A percentile compares a stretch with the other conserved stretches of the same genome.
phyloP scores from a whole-genome alignment of 2,888 invertebrate genomes.

The Capitulum mitella region DNA sequence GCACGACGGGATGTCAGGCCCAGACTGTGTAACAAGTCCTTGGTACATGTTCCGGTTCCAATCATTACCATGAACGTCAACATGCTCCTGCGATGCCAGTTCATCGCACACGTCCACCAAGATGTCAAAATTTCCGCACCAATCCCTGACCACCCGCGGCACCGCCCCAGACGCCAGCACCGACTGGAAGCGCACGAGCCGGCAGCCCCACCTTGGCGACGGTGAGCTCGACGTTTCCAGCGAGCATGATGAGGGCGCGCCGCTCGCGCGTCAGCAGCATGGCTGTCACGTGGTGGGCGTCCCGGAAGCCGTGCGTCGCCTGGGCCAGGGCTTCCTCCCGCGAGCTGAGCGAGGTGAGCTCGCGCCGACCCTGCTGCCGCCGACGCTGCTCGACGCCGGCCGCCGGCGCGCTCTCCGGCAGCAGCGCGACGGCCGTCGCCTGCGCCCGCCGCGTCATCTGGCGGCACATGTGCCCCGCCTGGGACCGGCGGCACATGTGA shows the following conservation, averaged over 20 bases:
- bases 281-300: neutral
- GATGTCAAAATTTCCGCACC: too few species aligned
- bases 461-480: too few species aligned
- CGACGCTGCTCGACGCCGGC: neutral
- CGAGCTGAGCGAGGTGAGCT: neutral
- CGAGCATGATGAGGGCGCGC: neutral
- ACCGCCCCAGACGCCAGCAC: too few species aligned
- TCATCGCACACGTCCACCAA: too few species aligned
- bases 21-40: too few species aligned
- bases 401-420: neutral
- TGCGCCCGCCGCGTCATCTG: neutral
- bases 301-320: neutral
- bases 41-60: too few species aligned
- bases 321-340: neutral
- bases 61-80: too few species aligned
- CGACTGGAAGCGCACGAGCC: neutral
- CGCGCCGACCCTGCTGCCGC: neutral
- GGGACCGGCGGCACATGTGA: too few species aligned
- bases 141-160: too few species aligned
- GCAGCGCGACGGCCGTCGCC: neutral
- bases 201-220: neutral
- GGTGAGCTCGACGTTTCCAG: neutral
- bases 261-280: neutral
- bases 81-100: too few species aligned
- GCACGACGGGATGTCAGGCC: too few species aligned